Conservation (phyloP, 2,888 invertebrate genomes). For the Drosophila maculinotata region DNA sequence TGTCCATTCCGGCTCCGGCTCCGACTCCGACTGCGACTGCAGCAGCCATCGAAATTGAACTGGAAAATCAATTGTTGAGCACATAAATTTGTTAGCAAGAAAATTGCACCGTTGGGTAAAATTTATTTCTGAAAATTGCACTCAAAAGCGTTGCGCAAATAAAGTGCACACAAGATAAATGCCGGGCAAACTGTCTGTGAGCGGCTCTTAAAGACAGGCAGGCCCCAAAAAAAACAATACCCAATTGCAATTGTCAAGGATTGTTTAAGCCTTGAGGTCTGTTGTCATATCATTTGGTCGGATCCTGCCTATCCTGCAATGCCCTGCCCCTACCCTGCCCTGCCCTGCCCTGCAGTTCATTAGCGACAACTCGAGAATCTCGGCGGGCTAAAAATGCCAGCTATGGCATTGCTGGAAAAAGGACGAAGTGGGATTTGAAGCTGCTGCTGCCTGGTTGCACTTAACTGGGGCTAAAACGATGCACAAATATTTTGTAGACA, state of each 20-base stretch:
- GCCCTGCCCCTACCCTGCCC: no score
- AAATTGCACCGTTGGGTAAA: conserved; percentile 77
- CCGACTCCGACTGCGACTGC: conserved; percentile 19
- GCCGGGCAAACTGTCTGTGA: conserved; percentile 14
- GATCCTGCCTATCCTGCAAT: conserved; percentile 38
- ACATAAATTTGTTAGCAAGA: conserved; percentile 76
- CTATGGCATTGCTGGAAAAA: conserved; percentile 5
- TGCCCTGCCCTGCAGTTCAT: conserved; percentile 53
- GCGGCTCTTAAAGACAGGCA: conserved; percentile 28
- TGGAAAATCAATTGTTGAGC: conserved; percentile 77
- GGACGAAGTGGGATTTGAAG: neutral
- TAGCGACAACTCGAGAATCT: conserved; percentile 43
- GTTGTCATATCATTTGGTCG: conserved; percentile 55
- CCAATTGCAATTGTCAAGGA: conserved; percentile 47
- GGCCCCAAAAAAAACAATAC: conserved; percentile 21
- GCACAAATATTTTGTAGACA: conserved; percentile 66
- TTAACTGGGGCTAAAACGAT: conserved; percentile 63
- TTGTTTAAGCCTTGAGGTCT: conserved; percentile 27
- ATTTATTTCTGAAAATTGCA: conserved; percentile 73
- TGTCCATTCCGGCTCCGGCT: conserved; percentile 12
- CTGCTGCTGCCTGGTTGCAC: conserved; percentile 32
- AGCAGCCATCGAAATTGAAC: conserved; percentile 60
- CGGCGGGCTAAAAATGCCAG: conserved; percentile 25
- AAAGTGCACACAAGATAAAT: conserved; percentile 43
- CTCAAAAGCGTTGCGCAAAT: conserved; percentile 44